phyloP scores from a whole-genome alignment of 2,113 vertebrate species.

The Phodopus roborovskii region DNA sequence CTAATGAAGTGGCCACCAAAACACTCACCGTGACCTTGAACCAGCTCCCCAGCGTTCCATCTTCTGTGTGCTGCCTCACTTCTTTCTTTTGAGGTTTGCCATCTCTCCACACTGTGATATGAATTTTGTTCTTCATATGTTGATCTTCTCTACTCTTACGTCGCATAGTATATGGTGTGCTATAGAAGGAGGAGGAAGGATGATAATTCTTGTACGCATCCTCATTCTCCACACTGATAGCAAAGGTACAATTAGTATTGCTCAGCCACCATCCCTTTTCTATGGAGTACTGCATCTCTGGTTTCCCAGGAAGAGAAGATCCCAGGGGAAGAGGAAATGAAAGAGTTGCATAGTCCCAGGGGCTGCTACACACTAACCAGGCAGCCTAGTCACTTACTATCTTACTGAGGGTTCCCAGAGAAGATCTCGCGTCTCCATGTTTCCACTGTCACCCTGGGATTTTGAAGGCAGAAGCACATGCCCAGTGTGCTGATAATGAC shows the following conservation, averaged over 20 bases:
- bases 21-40: slow-evolving; percentile 90
- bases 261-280: neutral
- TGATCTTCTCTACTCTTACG: slow-evolving; percentile 72
- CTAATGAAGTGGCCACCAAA: neutral
- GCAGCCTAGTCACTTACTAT: slow-evolving; percentile 85
- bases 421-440: slow-evolving; percentile 84
- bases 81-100: neutral
- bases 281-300: neutral
- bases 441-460: slow-evolving; percentile 80
- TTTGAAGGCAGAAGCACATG: slow-evolving; percentile 61
- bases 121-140: slow-evolving; percentile 75
- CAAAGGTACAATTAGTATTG: neutral
- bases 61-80: neutral
- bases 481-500: slow-evolving; percentile 63
- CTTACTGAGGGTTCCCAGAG: slow-evolving; percentile 82
- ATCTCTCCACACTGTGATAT: slow-evolving; percentile 57
- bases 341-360: neutral
- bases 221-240: neutral
- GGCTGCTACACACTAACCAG: neutral
- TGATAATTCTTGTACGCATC: neutral
- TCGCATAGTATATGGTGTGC: slow-evolving; percentile 83
- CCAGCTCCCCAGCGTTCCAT: slow-evolving; percentile 79
- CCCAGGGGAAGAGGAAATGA: neutral
- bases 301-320: neutral
- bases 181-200: slow-evolving; percentile 15